These are phyloP conservation scores for Drosophila teissieri DNA, from an alignment of 1,140 invertebrate genomes.

Conservation along the genomic window DNA sequence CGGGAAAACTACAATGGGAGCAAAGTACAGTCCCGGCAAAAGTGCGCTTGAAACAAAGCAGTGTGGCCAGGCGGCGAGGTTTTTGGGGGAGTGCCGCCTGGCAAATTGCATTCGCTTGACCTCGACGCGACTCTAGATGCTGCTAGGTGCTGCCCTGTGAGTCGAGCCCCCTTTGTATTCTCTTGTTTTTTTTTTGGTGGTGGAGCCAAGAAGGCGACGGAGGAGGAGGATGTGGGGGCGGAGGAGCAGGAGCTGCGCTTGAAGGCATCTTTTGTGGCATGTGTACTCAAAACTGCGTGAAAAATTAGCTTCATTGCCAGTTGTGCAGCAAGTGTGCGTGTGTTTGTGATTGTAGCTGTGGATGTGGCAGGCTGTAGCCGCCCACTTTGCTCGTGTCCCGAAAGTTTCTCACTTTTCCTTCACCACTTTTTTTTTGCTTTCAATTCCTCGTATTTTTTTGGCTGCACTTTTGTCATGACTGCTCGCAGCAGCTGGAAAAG, in stretches of 20 bases:
- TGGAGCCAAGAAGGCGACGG: constrained; percentile 4
- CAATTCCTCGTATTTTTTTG: constrained; percentile 18
- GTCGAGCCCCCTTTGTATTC: constrained; percentile 13
- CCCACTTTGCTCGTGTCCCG: constrained; percentile 10
- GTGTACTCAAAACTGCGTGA: constrained; percentile 71
- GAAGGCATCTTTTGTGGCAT: constrained; percentile 58
- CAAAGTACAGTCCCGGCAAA: constrained; percentile 38
- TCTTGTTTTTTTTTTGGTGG: constrained; percentile 6
- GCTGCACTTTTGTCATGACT: constrained; percentile 56
- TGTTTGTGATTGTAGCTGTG: constrained; percentile 15
- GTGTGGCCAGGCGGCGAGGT: constrained; percentile 18
- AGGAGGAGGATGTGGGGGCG: not conserved
- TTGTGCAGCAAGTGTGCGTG: constrained; percentile 23
- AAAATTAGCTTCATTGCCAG: constrained; percentile 71
- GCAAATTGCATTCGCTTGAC: constrained; percentile 51
- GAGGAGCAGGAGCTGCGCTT: constrained; percentile 29
- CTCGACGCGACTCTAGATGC: constrained; percentile 46
- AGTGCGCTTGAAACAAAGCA: constrained; percentile 18
- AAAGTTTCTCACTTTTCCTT: constrained; percentile 36
- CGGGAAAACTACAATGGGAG: constrained; percentile 10
- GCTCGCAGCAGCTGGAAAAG: constrained; percentile 24
- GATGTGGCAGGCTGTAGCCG: constrained; percentile 29
- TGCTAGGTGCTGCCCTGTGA: constrained; percentile 17
- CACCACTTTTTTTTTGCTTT: constrained; percentile 3
- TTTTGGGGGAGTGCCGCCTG: constrained; percentile 30